Evolutionary conservation across 2,888 invertebrate genomes (phyloP).

Genomic region (Drosophila quinaria): DNA sequence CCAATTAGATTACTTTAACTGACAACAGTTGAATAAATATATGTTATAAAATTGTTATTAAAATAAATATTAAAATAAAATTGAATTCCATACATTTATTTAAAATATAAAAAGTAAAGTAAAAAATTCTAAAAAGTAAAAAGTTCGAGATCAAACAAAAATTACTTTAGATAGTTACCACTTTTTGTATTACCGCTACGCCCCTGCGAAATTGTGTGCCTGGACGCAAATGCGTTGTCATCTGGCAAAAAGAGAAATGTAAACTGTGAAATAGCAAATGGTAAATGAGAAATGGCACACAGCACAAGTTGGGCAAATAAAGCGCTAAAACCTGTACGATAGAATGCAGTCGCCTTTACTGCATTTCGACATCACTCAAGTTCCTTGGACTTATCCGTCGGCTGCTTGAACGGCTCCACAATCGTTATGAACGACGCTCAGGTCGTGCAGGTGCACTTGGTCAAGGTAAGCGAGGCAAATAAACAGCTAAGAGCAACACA

Average conservation of each 20-base stretch:
- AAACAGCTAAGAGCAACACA: conserved; percentile 11
- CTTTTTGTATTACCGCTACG: not conserved
- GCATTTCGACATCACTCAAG: not conserved
- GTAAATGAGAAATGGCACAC: conserved; percentile 3
- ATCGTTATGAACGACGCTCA: conserved; percentile 2
- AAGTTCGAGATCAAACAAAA: no score
- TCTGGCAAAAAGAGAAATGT: conserved; percentile 28
- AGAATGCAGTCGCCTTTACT: conserved; percentile 29
- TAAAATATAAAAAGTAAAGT: no score
- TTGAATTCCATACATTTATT: no score
- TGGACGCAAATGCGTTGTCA: conserved; percentile 23
- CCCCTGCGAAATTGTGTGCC: conserved; percentile 18
- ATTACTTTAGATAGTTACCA: not conserved
- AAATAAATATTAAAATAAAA: no score
- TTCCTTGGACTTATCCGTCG: conserved; percentile 2
- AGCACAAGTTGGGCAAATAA: conserved; percentile 5
- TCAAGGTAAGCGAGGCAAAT: conserved; percentile 66
- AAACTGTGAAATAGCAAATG: conserved; percentile 13
- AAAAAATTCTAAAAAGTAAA: no score
- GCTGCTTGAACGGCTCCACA: not conserved
- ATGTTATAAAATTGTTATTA: no score
- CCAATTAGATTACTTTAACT: not conserved
- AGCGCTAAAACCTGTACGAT: conserved; percentile 36
- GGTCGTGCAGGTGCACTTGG: conserved; percentile 61
- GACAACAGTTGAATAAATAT: not conserved